These are phyloP conservation scores for Morpho helenor DNA, from an alignment of 2,888 invertebrate species.

Conservation along the genomic window DNA sequence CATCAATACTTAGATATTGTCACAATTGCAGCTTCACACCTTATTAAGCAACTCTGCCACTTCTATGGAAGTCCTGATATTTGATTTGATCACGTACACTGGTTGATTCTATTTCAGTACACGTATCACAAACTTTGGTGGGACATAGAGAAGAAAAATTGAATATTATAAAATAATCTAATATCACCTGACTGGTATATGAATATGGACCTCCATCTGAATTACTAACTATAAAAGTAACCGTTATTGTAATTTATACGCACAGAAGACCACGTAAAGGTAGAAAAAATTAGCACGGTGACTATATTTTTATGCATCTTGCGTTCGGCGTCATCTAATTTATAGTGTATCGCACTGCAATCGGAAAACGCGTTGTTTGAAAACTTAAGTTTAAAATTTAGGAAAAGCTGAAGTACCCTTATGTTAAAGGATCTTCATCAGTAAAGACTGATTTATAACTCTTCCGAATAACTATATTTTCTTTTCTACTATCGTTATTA, in stretches of 20 bases:
- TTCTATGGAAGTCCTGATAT: no score
- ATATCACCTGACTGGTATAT: constrained; percentile 2
- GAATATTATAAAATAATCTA: constrained; percentile 4
- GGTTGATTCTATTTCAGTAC: neutral
- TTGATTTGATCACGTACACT: no score
- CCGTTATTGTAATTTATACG: constrained; percentile 6
- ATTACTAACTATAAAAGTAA: neutral
- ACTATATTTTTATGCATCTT: constrained; percentile 1
- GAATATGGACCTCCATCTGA: constrained; percentile 10
- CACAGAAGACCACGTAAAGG: neutral
- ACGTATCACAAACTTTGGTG: neutral
- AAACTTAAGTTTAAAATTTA: no score
- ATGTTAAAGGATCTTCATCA: no score
- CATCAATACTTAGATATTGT: no score
- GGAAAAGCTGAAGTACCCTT: no score
- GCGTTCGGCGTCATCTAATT: neutral
- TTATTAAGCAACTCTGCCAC: no score
- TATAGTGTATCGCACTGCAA: neutral
- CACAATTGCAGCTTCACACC: no score
- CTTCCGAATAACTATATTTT: no score
- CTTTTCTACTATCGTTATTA: no score
- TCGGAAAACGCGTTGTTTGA: no score
- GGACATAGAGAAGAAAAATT: neutral
- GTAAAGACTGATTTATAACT: no score
- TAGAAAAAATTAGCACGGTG: neutral